Evolutionary conservation across 2,888 invertebrate species (phyloP), one percentile per base, ranked within the genome.

Genomic region (Cyclophora albipunctata): DNA sequence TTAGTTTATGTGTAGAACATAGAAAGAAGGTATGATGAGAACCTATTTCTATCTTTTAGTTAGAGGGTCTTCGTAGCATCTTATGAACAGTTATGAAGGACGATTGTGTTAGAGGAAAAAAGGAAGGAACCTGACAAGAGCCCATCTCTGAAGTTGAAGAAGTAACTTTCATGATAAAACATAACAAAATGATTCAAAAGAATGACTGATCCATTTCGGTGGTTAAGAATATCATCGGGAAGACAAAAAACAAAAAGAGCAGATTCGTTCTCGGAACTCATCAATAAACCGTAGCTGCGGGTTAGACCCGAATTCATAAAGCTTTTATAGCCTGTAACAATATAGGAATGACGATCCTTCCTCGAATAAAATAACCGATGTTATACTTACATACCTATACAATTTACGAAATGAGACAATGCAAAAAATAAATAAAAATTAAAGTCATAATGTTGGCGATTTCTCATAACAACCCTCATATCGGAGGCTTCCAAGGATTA

Each of bases 401-500:
- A 76, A 79, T 78, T 79, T 81, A 72, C 70, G 61, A 80, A 80
- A 77, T 71, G 74, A 80, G 79, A 81, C 80, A 81, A 80, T 81
- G 78, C 79, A 73, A 78, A 81, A 78, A 77, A 75, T 69, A 66
- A 69, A 71, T 70, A 75, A 78, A 76, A 80, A 77, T 71, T 73
- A 60, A 59, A 75, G 71, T 73, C 76, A 79, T 80, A 81, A 82
- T 73, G 73, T 69, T 73, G 73, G 78, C 76, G 81, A 83, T 85
- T 84, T 85, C 85, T 85, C 78, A 80, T 79, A 84, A 81, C 85
- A 83, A 82, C 84, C 87, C 83, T 84, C 70, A 78, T 78, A 77
- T 82, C 64, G 84, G 75, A 88, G 87, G 87, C 84, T 86, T 87
- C 87, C 81, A 81, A 81, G 87, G 87, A 87, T 87, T 87, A 87